phyloP scores from a whole-genome alignment of 2,113 vertebrate genomes.

The Amphilophus citrinellus region DNA sequence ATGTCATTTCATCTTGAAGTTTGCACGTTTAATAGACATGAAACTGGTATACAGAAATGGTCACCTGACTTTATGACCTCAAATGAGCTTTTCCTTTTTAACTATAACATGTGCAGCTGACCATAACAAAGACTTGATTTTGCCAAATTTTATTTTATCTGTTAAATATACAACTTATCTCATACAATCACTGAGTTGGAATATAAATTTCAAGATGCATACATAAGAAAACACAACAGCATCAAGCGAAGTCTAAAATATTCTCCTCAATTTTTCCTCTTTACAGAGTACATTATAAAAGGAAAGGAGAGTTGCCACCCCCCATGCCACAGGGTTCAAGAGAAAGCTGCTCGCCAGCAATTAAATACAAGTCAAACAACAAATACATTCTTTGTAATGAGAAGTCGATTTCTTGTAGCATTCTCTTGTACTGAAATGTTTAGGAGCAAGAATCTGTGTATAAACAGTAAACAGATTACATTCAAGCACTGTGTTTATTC shows the following conservation, averaged over 20 bases:
- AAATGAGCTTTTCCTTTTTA: neutral
- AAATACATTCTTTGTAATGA: constrained; percentile 78
- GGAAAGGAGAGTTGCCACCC: neutral
- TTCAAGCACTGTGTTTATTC: constrained; percentile 68
- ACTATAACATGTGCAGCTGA: neutral
- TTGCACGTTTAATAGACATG: neutral
- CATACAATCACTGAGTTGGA: constrained; percentile 74
- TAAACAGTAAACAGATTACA: constrained; percentile 77
- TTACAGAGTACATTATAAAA: constrained; percentile 34
- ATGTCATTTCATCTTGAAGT: neutral
- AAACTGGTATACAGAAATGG: neutral
- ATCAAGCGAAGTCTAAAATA: constrained; percentile 51
- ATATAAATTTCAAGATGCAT: constrained; percentile 78
- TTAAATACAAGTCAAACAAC: constrained; percentile 69
- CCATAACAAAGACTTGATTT: constrained; percentile 28
- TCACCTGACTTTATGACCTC: neutral
- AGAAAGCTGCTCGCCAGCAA: constrained; percentile 53
- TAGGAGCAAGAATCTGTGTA: constrained; percentile 48
- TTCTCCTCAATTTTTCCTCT: constrained; percentile 32
- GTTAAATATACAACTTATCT: constrained; percentile 77
- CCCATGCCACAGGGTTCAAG: constrained; percentile 28
- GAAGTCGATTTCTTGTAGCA: constrained; percentile 43
- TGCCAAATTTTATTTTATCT: constrained; percentile 69
- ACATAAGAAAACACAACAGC: constrained; percentile 68
- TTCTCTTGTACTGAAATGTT: constrained; percentile 72